Evolutionary conservation across 2,888 invertebrate species (phyloP).

Genomic region (Theretra japonica): DNA sequence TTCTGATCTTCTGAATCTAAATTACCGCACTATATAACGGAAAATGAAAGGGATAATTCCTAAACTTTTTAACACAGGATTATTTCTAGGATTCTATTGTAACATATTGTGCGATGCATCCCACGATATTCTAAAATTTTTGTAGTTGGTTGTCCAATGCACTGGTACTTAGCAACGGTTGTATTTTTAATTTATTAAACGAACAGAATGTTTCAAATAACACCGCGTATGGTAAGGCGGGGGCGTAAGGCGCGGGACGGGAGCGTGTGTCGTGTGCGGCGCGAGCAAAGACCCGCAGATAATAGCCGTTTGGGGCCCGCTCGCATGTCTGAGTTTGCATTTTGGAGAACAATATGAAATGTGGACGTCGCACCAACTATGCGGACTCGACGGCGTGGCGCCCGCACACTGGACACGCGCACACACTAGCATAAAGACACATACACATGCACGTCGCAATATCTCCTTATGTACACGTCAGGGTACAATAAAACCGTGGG

Average conservation of each 20-base stretch:
- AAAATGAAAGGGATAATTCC: no score
- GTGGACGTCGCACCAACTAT: background rate
- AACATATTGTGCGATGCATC: no score
- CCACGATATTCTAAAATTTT: no score
- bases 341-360: slow-evolving; percentile 15
- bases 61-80: no score
- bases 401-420: background rate
- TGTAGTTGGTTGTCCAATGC: background rate
- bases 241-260: background rate
- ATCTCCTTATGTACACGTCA: background rate
- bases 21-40: no score
- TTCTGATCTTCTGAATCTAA: no score
- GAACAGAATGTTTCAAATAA: background rate
- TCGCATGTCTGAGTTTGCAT: slow-evolving; percentile 17
- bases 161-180: background rate
- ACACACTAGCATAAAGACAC: background rate
- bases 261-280: background rate
- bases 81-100: no score
- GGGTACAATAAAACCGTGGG: slow-evolving; percentile 5
- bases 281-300: background rate
- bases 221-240: background rate
- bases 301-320: background rate
- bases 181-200: background rate
- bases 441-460: background rate
- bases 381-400: background rate